phyloP scores from a whole-genome alignment of 2,888 invertebrate species.

The Salticus scenicus region DNA sequence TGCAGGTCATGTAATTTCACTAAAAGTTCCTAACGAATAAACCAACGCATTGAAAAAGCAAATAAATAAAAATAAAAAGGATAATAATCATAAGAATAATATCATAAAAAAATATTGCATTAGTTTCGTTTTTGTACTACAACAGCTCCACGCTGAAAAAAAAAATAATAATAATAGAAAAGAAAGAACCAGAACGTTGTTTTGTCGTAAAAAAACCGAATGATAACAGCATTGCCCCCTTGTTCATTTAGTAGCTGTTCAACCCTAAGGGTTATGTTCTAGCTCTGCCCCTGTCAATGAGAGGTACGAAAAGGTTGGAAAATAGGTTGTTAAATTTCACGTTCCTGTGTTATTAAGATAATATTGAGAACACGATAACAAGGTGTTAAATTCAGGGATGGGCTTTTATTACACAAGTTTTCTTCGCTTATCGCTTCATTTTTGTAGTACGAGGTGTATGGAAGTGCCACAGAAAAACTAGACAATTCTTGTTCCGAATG shows the following conservation, averaged over 20 bases:
- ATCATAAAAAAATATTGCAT: constrained; percentile 14
- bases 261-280: constrained; percentile 62
- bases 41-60: background rate
- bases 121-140: background rate
- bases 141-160: background rate
- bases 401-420: constrained; percentile 6
- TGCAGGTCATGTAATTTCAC: constrained; percentile 30
- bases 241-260: constrained; percentile 58
- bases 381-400: constrained; percentile 56
- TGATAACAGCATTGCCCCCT: constrained; percentile 63
- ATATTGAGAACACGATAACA: constrained; percentile 63
- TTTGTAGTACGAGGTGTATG: background rate
- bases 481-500: constrained; percentile 14
- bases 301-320: background rate
- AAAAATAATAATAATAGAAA: background rate
- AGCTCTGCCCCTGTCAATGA: constrained; percentile 34
- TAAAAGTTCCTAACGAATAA: constrained; percentile 46
- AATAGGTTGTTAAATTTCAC: constrained; percentile 58
- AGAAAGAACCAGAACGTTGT: constrained; percentile 31
- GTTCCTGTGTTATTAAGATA: constrained; percentile 59
- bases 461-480: background rate
- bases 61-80: constrained; percentile 1
- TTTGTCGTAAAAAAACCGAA: constrained; percentile 56
- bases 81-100: constrained; percentile 54
- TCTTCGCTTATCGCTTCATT: background rate